phyloP scores from a whole-genome alignment of 37 sponge, comb jelly and placozoan species.

The Chondrosia reniformis region DNA sequence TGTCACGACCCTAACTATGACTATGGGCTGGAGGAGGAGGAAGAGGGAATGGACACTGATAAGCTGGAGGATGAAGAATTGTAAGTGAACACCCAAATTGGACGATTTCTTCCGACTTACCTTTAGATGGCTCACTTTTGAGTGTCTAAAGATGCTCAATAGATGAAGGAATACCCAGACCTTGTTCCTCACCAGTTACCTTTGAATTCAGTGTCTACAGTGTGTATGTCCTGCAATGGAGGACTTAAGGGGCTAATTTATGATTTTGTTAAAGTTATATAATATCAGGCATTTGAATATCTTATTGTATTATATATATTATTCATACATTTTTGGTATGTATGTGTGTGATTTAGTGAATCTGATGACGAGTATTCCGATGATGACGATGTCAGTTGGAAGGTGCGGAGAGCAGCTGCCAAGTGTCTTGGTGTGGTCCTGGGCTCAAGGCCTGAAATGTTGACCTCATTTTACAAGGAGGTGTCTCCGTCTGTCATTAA shows the following conservation, averaged over 20 bases:
- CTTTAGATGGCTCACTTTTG: too few relatives aligned
- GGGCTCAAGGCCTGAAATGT: conserved; percentile 82
- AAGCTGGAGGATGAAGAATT: conserved; percentile 57
- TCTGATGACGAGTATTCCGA: conserved; percentile 97
- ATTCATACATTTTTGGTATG: neutral
- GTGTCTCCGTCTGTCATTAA: conserved; percentile 87
- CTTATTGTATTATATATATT: too few relatives aligned
- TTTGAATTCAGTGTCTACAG: too few relatives aligned
- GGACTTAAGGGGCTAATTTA: too few relatives aligned
- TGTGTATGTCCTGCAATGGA: too few relatives aligned
- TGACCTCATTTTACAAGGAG: conserved; percentile 65
- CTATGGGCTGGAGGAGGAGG: conserved; percentile 82
- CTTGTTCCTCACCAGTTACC: too few relatives aligned
- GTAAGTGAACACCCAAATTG: neutral
- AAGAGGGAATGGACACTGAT: conserved; percentile 63
- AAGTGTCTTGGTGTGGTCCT: conserved; percentile 81
- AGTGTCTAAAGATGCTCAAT: too few relatives aligned
- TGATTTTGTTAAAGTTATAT: too few relatives aligned
- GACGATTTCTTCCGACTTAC: too few relatives aligned
- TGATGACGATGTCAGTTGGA: conserved; percentile 99
- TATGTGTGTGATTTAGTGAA: conserved; percentile 32
- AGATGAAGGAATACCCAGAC: too few relatives aligned
- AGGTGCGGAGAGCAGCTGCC: conserved; percentile 87
- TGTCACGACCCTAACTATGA: conserved; percentile 98
- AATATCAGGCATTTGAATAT: too few relatives aligned